These are phyloP conservation scores for Leptura quadrifasciata DNA, from an alignment of 2,888 invertebrate species.

Conservation along the genomic window DNA sequence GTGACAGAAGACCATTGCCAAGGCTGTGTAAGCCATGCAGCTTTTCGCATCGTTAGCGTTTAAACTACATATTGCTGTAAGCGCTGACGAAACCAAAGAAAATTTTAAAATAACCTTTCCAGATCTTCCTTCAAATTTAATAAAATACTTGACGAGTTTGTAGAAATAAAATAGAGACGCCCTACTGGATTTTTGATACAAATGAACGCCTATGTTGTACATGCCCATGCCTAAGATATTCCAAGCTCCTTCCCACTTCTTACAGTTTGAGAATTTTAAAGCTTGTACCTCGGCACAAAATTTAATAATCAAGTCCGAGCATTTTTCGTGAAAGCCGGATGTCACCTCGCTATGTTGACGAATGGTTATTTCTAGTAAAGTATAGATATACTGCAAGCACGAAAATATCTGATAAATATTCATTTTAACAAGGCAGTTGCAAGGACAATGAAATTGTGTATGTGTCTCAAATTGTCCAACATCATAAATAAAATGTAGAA, in stretches of 20 bases:
- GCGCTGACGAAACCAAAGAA: conserved; percentile 43
- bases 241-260: conserved; percentile 55
- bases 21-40: conserved; percentile 57
- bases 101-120: conserved; percentile 39
- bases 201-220: conserved; percentile 57
- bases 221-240: conserved; percentile 48
- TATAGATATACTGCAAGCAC: conserved; percentile 36
- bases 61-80: conserved; percentile 49
- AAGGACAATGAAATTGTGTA: conserved; percentile 42
- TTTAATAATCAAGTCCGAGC: conserved; percentile 42
- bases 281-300: conserved; percentile 51
- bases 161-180: conserved; percentile 42
- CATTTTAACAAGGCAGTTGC: conserved; percentile 40
- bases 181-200: conserved; percentile 44
- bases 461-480: conserved; percentile 10
- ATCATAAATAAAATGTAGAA: conserved; percentile 37
- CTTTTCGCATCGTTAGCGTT: conserved; percentile 47
- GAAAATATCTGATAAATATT: conserved; percentile 36
- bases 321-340: conserved; percentile 37
- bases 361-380: conserved; percentile 41
- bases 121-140: conserved; percentile 49
- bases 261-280: conserved; percentile 53
- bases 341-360: conserved; percentile 18
- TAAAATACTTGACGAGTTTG: conserved; percentile 48
- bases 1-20: conserved; percentile 56